phyloP scores from a whole-genome alignment of 2,113 vertebrate species.

The Vidua chalybeata region DNA sequence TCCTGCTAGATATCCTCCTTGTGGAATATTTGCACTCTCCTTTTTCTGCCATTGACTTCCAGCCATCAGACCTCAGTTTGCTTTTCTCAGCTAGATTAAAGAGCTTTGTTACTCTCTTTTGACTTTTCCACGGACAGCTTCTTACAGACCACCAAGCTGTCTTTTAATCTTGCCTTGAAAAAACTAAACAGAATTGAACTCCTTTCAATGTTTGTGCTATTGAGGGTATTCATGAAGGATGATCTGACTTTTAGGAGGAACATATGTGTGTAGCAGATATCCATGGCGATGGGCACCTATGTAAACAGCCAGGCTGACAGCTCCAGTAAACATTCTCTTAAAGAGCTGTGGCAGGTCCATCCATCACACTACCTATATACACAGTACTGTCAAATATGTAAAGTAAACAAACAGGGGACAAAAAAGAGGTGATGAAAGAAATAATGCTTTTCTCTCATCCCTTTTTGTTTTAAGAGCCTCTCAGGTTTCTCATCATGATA shows the following conservation, averaged over 20 bases:
- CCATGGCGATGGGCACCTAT: conserved; percentile 38
- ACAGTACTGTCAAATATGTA: conserved; percentile 5
- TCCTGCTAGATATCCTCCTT: background rate
- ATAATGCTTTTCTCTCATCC: background rate
- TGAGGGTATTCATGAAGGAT: conserved; percentile 38
- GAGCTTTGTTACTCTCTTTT: background rate
- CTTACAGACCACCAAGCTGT: conserved; percentile 35
- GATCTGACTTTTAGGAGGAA: conserved; percentile 38
- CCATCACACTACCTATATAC: background rate
- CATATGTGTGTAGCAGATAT: conserved; percentile 23
- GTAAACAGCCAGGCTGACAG: conserved; percentile 18
- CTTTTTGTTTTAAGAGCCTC: background rate
- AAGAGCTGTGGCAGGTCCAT: conserved; percentile 37
- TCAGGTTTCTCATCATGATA: background rate
- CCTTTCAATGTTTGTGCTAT: background rate
- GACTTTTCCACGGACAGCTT: background rate
- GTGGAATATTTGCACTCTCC: background rate
- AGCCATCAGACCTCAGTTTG: background rate
- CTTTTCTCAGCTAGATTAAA: conserved; percentile 52
- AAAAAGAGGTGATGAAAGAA: background rate
- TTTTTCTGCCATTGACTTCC: background rate
- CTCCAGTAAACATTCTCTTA: conserved; percentile 41
- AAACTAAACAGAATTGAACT: background rate
- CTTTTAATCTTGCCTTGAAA: conserved; percentile 42
- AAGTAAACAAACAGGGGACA: conserved; percentile 35